Conservation (phyloP, 2,113 vertebrate genomes). For the Lasiurus cinereus region DNA sequence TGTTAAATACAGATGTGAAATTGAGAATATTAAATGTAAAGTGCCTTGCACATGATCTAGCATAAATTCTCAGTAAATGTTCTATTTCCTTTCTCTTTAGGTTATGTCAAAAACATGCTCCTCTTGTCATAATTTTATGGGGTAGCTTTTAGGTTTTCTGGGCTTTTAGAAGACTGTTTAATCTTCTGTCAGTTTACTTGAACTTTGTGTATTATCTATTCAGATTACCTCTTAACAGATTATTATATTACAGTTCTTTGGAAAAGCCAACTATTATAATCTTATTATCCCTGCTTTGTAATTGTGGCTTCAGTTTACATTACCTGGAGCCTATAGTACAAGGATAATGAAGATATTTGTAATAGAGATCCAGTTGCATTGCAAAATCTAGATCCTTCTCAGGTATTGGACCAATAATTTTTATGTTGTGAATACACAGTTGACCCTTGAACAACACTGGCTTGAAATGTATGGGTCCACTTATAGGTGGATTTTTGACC, state of each 20-base stretch:
- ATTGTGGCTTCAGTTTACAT: background rate
- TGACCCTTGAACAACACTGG: background rate
- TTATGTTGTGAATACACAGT: constrained; percentile 20
- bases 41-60: background rate
- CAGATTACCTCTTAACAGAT: background rate
- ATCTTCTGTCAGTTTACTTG: constrained; percentile 16
- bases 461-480: background rate
- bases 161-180: background rate
- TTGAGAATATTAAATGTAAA: background rate
- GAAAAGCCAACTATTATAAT: background rate
- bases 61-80: background rate
- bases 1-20: background rate
- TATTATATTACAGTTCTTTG: constrained; percentile 27
- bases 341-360: background rate
- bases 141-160: constrained; percentile 10
- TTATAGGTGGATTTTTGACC: background rate
- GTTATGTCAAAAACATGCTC: background rate
- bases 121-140: background rate
- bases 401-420: constrained; percentile 8
- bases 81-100: background rate
- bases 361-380: background rate
- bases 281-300: constrained; percentile 7
- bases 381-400: background rate
- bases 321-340: background rate
- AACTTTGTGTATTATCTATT: background rate